A percentile compares a stretch with the other conserved stretches of the same genome.
Evolutionary conservation across 2,888 invertebrate genomes (phyloP).

Genomic region (Osmoderma eremita): DNA sequence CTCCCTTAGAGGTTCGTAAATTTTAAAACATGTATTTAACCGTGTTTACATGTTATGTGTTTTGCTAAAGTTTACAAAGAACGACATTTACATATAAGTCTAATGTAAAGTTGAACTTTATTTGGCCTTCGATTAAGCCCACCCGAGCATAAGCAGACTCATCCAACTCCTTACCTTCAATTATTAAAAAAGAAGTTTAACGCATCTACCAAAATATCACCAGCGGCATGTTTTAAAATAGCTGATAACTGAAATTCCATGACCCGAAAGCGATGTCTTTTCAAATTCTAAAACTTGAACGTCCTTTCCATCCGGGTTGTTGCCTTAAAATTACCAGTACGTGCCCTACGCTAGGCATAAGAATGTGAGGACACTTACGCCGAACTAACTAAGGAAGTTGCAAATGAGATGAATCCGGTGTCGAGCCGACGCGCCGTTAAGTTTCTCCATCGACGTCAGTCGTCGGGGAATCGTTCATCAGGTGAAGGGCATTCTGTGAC

Average conservation of each 20-base stretch:
- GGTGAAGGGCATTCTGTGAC: constrained; percentile 54
- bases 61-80: too few relatives aligned
- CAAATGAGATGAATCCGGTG: constrained; percentile 36
- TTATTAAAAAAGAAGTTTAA: too few relatives aligned
- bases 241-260: constrained; percentile 20
- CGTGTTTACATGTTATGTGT: too few relatives aligned
- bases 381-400: constrained; percentile 45
- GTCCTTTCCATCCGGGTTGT: constrained; percentile 9
- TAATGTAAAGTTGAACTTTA: too few relatives aligned
- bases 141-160: too few relatives aligned
- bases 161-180: too few relatives aligned
- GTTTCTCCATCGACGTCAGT: constrained; percentile 38
- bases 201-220: constrained; percentile 5
- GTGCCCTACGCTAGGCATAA: constrained; percentile 39
- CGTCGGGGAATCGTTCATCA: constrained; percentile 53
- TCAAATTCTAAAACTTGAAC: constrained; percentile 12
- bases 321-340: constrained; percentile 26
- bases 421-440: constrained; percentile 28
- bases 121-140: too few relatives aligned
- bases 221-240: constrained; percentile 10
- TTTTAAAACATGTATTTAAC: too few relatives aligned
- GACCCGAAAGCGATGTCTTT: constrained; percentile 27
- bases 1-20: too few relatives aligned
- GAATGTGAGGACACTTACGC: constrained; percentile 24
- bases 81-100: too few relatives aligned